Percentiles rank a stretch among this genome's conserved stretches.
Evolutionary conservation across 2,888 invertebrate species (phyloP).

Genomic region (Stenurella melanura): DNA sequence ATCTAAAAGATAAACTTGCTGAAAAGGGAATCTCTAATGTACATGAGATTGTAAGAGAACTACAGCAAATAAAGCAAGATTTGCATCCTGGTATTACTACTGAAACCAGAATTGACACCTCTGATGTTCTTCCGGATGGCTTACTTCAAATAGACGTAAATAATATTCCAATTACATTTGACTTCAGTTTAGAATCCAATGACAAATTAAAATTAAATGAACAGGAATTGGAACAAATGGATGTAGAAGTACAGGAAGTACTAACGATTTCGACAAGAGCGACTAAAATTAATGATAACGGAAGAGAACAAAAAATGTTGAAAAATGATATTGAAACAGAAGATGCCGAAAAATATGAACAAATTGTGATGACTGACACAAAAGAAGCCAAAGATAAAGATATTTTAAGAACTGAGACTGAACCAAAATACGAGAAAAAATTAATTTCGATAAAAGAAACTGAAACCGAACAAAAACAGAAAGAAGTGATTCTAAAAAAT

Average conservation of each 20-base stretch:
- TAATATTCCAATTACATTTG: conserved; percentile 5
- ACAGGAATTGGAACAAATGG: conserved; percentile 1
- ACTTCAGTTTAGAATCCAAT: not conserved
- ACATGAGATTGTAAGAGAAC: not conserved
- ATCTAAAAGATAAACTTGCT: not conserved
- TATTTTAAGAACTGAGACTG: not conserved
- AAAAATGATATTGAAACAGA: not conserved
- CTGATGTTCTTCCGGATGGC: conserved; percentile 2
- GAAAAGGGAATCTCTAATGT: not conserved
- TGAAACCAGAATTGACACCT: conserved; percentile 11
- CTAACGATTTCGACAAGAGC: not conserved
- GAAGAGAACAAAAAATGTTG: not conserved
- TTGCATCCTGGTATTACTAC: conserved; percentile 1
- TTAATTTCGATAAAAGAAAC: conserved; percentile 11
- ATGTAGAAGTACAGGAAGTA: not conserved
- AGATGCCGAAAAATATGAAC: not conserved
- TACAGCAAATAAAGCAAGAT: conserved; percentile 17
- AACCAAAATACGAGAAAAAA: not conserved
- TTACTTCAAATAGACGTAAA: conserved; percentile 8
- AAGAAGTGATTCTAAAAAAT: conserved; percentile 4
- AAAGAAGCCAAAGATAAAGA: not conserved
- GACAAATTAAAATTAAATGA: conserved; percentile 11
- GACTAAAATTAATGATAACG: conserved; percentile 1
- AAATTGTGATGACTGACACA: not conserved
- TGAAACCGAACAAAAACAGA: not conserved